Evolutionary conservation across 2,113 vertebrate genomes (phyloP), one percentile per base, ranked within the genome.

Genomic region (Zootoca vivipara): DNA sequence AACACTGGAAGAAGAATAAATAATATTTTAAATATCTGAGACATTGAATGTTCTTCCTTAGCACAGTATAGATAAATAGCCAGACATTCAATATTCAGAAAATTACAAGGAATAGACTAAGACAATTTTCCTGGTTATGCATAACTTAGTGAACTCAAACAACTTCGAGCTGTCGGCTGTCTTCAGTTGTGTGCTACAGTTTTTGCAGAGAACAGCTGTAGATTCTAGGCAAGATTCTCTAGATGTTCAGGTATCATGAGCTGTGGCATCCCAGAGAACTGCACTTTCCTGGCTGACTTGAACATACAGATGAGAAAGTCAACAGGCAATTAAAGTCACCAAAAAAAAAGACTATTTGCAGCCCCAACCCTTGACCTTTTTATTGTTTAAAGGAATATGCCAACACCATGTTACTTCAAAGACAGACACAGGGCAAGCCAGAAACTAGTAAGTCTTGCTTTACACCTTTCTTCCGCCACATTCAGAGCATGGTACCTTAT

Each of bases 1-100:
- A 94, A 98, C 98, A 15, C 99, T 99, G 92, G 40, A 95, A 96
- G 40, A 92, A 26, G 73, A 90, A 95, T 89, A 35, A 87, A 70
- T 28, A 92, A 77, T 35, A 87, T 75, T 94, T 79, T 75, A 82
- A 90, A 86, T 69, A 87, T 33, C 38, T 78, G 2, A 80, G 40
- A 16, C 18, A 62, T 18, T 83, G 28, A 64, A 7, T 83, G 30
- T 46, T n/a, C 15, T 26, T 64, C 16, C 16, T 74, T 86, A 90
- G 88, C 4, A 81, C 40, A 85, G 84, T 56, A 77, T 0, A 86
- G 7, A 4, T 91, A 83, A 64, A 75, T 65, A 85, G 67, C 1
- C 86, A 22, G 87, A 83, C 20, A 22, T 20, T 8, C 1, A 28
- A 35, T 82, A 69, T 79, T 80, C 81, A 79, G 69, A 91, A 90